Percentiles rank a stretch among this genome's conserved stretches.
Evolutionary conservation across 2,797 vertebrate species (phyloP).

Genomic region (Tarsius wallacei): DNA sequence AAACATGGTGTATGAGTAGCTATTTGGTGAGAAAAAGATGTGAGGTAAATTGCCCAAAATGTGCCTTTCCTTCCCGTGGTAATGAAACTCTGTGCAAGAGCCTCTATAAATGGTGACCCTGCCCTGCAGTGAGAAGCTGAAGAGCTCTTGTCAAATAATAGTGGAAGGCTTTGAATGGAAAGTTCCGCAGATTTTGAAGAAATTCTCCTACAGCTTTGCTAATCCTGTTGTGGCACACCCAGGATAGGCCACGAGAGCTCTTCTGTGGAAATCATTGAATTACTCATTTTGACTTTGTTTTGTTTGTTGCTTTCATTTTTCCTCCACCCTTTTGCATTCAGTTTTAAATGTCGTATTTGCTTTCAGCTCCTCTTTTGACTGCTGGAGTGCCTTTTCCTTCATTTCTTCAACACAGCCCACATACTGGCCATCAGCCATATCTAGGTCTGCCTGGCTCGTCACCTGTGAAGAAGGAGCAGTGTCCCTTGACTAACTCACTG

Average conservation of each 20-base stretch:
- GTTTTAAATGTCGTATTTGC: neutral
- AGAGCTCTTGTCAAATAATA: slow-evolving; percentile 72
- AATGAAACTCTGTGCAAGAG: neutral
- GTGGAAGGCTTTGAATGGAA: slow-evolving; percentile 55
- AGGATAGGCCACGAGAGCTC: neutral
- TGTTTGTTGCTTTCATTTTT: neutral
- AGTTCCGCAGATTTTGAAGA: neutral
- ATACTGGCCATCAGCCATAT: neutral
- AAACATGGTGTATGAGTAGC: neutral
- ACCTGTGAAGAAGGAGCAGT: neutral
- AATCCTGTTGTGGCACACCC: neutral
- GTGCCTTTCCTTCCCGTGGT: neutral
- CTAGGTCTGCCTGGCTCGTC: neutral
- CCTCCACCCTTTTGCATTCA: neutral
- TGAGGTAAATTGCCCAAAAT: slow-evolving; percentile 48
- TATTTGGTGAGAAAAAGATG: slow-evolving; percentile 12
- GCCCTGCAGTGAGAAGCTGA: neutral
- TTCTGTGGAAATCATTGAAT: neutral
- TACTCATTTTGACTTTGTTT: neutral
- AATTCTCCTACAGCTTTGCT: slow-evolving; percentile 30
- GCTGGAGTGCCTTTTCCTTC: neutral
- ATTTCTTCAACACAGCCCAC: neutral
- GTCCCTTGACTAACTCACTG: neutral
- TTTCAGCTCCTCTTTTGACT: slow-evolving; percentile 56
- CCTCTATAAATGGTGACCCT: slow-evolving; percentile 22